These are phyloP conservation scores for Trachelus stipa DNA, from an alignment of 2,888 invertebrate species.

Conservation along the genomic window DNA sequence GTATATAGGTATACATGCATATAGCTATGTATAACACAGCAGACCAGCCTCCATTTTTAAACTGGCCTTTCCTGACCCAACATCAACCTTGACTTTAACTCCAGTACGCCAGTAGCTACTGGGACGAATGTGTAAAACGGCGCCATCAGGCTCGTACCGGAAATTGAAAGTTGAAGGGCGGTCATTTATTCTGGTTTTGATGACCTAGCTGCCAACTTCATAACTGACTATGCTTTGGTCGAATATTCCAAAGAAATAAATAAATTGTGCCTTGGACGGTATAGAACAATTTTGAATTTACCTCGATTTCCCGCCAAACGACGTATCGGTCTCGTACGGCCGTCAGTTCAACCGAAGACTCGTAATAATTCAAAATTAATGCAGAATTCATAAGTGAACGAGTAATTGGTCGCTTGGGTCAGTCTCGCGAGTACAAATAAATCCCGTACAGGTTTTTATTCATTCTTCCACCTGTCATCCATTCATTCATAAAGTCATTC, in stretches of 20 bases:
- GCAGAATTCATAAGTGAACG: conserved; percentile 43
- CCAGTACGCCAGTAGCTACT: background rate
- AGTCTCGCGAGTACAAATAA: conserved; percentile 9
- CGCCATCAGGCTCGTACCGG: conserved; percentile 1
- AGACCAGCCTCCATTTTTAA: background rate
- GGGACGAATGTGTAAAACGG: background rate
- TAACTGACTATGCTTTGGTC: background rate
- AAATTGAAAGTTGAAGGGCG: conserved; percentile 19
- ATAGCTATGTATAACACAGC: background rate
- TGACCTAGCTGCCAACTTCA: background rate
- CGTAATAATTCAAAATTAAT: conserved; percentile 18
- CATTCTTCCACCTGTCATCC: conserved; percentile 31
- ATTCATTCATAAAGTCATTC: conserved; percentile 31
- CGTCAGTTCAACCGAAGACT: background rate
- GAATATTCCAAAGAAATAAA: background rate
- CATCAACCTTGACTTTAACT: background rate
- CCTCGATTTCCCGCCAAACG: background rate
- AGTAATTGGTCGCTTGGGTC: conserved; percentile 46
- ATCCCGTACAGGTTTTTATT: conserved; percentile 32
- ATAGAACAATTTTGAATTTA: background rate
- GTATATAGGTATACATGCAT: background rate
- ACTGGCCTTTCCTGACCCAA: background rate
- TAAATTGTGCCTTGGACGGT: background rate
- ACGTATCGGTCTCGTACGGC: background rate
- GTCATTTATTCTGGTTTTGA: conserved; percentile 2